Percentiles rank a stretch among this genome's conserved stretches.
Evolutionary conservation across 1,140 invertebrate genomes (phyloP).

Genomic region (Cydia amplana): DNA sequence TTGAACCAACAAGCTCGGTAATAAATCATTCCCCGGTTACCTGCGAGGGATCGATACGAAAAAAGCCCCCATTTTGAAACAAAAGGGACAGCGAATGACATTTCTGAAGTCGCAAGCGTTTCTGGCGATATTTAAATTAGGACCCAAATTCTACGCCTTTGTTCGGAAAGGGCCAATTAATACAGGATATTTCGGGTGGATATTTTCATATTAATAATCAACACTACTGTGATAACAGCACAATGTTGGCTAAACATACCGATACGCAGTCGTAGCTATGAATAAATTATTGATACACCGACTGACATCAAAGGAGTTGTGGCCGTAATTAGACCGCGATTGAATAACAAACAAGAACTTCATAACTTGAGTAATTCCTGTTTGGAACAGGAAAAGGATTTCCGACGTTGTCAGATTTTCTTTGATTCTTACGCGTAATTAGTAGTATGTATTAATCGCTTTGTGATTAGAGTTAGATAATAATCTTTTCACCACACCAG

Average conservation of each 20-base stretch:
- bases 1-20: slow-evolving; percentile 68
- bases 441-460: not conserved
- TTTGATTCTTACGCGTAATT: not conserved
- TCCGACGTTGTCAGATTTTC: not conserved
- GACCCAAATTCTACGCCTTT: slow-evolving; percentile 13
- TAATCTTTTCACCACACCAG: too few species aligned
- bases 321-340: slow-evolving; percentile 12
- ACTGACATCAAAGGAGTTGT: slow-evolving; percentile 11
- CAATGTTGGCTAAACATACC: not conserved
- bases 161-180: slow-evolving; percentile 14
- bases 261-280: slow-evolving; percentile 1
- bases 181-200: slow-evolving; percentile 4
- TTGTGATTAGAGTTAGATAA: not conserved
- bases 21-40: slow-evolving; percentile 75
- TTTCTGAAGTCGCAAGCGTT: slow-evolving; percentile 50
- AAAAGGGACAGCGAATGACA: slow-evolving; percentile 63
- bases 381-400: slow-evolving; percentile 15
- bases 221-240: slow-evolving; percentile 1
- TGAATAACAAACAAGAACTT: slow-evolving; percentile 14
- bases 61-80: slow-evolving; percentile 62
- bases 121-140: slow-evolving; percentile 39
- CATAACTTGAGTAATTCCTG: slow-evolving; percentile 14
- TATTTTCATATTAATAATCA: slow-evolving; percentile 25
- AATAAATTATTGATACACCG: slow-evolving; percentile 7
- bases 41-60: slow-evolving; percentile 71